A percentile compares a stretch with the other conserved stretches of the same genome.
phyloP scores from a whole-genome alignment of 2,888 invertebrate species.

The Drosophila ezoana region DNA sequence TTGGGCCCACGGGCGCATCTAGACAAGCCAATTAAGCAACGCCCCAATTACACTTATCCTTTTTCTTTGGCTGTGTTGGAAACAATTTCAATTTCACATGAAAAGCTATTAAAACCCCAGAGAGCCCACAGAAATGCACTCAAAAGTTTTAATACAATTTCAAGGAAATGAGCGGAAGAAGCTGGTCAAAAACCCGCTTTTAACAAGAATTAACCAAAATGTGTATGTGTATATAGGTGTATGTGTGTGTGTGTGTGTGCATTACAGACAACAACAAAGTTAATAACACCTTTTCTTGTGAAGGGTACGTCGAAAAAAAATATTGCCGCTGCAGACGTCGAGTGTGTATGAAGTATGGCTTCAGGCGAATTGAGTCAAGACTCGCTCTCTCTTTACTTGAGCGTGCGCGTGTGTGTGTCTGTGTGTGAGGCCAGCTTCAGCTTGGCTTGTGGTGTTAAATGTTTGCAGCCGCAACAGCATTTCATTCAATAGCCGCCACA shows the following conservation, averaged over 20 bases:
- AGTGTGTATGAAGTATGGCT: conserved; percentile 66
- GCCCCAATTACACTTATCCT: conserved; percentile 71
- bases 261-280: conserved; percentile 66
- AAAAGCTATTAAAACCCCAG: conserved; percentile 71
- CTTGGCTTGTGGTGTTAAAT: conserved; percentile 77
- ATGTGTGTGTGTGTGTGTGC: conserved; percentile 12
- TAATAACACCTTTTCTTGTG: conserved; percentile 79
- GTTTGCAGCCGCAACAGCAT: conserved; percentile 75
- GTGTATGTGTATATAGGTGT: neutral
- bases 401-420: conserved; percentile 22
- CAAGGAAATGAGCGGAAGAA: conserved; percentile 79
- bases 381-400: conserved; percentile 10
- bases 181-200: conserved; percentile 78
- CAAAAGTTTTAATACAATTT: conserved; percentile 72
- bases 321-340: conserved; percentile 39
- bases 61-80: conserved; percentile 21
- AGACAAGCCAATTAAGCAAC: conserved; percentile 60
- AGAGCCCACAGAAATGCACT: conserved; percentile 52
- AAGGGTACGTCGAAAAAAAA: conserved; percentile 66
- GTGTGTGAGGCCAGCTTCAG: conserved; percentile 69
- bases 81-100: conserved; percentile 74
- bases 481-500: conserved; percentile 74
- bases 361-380: conserved; percentile 58
- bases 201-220: conserved; percentile 77
- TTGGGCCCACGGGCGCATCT: conserved; percentile 36